A percentile compares a stretch with the other conserved stretches of the same genome.
phyloP scores from a whole-genome alignment of 1,140 invertebrate species.

The Mizuhopecten yessoensis region DNA sequence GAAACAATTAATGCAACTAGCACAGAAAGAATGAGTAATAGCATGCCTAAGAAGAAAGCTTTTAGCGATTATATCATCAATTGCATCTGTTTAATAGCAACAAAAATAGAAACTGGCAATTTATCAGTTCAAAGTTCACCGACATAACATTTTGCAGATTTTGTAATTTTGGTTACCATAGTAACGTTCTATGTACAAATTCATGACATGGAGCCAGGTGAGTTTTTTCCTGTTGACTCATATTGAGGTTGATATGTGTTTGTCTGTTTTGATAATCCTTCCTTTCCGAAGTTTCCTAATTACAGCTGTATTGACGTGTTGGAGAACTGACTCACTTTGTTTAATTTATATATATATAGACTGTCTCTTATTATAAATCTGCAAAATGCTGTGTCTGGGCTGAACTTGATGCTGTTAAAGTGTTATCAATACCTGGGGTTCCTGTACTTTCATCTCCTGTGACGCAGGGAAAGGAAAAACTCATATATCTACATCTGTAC shows the following conservation, averaged over 20 bases:
- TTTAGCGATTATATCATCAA: constrained; percentile 18
- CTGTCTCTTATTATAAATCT: neutral
- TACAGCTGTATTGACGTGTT: neutral
- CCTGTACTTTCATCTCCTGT: constrained; percentile 10
- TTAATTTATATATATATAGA: neutral
- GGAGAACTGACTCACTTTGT: too few relatives aligned
- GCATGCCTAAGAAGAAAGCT: neutral
- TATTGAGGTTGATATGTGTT: neutral
- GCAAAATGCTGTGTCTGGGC: neutral
- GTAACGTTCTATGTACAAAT: neutral
- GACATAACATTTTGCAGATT: neutral
- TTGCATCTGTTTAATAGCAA: constrained; percentile 34
- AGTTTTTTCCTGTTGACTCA: neutral
- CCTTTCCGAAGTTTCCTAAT: neutral
- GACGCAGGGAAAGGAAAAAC: constrained; percentile 8
- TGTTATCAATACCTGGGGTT: constrained; percentile 5
- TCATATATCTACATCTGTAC: too few relatives aligned
- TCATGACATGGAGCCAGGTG: neutral
- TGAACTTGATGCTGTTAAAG: neutral
- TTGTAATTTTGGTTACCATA: constrained; percentile 6
- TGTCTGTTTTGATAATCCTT: neutral
- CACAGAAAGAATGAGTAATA: neutral
- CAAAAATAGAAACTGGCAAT: constrained; percentile 29
- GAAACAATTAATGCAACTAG: neutral
- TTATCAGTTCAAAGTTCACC: neutral